Evolutionary conservation across 2,888 invertebrate species (phyloP).

Genomic region (Macrosiphum euphorbiae): DNA sequence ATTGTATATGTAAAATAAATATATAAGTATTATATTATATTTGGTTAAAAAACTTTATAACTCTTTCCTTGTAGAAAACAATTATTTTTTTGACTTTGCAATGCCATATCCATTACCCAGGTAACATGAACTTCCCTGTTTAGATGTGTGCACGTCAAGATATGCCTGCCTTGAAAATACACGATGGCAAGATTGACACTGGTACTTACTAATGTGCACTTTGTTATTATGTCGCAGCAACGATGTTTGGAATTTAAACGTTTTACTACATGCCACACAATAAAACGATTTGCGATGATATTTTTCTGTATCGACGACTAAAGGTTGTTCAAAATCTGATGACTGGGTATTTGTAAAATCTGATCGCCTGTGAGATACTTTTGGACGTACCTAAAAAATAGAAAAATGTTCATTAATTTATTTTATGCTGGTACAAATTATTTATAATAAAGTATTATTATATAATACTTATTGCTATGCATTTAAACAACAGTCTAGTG

Average conservation of each 20-base stretch:
- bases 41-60: constrained; percentile 48
- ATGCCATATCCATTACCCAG: constrained; percentile 44
- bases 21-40: constrained; percentile 17
- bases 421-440: constrained; percentile 16
- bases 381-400: constrained; percentile 49
- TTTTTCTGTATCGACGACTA: constrained; percentile 49
- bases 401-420: background rate
- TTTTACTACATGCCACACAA: constrained; percentile 68
- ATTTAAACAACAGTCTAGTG: background rate
- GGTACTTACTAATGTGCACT: constrained; percentile 68
- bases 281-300: constrained; percentile 67
- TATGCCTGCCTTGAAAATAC: constrained; percentile 68
- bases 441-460: constrained; percentile 21
- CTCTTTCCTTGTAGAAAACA: background rate
- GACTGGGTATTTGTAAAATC: constrained; percentile 43
- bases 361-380: constrained; percentile 39
- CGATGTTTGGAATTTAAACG: constrained; percentile 68
- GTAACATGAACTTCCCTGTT: constrained; percentile 68
- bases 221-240: constrained; percentile 68
- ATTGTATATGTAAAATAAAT: background rate
- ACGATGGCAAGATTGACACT: constrained; percentile 68
- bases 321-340: constrained; percentile 53
- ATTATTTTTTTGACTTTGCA: constrained; percentile 55
- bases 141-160: constrained; percentile 68
- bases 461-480: constrained; percentile 1